These are phyloP conservation scores for Passer domesticus DNA, from an alignment of 2,113 vertebrate species.

Conservation along the genomic window DNA sequence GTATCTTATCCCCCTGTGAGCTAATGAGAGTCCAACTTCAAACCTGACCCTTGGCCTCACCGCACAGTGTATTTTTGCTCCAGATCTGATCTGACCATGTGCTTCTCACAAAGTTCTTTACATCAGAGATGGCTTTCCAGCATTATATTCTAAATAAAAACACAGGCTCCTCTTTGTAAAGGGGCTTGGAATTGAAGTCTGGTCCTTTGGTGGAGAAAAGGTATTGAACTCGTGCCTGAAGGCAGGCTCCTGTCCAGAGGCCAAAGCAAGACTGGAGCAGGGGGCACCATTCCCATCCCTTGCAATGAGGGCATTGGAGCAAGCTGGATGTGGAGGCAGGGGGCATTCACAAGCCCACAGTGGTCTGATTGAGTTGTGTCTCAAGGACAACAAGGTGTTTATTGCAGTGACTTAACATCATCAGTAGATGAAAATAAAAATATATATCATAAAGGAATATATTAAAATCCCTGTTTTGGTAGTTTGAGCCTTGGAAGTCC, in stretches of 20 bases:
- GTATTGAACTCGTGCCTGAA: background rate
- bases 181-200: background rate
- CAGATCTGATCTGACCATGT: background rate
- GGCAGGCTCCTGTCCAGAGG: background rate
- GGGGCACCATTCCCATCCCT: accelerated
- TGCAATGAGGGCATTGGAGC: background rate
- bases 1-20: background rate
- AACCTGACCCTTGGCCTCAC: background rate
- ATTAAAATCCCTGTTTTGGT: background rate
- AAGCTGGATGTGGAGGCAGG: background rate
- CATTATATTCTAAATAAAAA: background rate
- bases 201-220: background rate
- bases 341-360: accelerated
- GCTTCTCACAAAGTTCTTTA: background rate
- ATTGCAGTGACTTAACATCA: background rate
- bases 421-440: background rate
- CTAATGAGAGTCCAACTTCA: background rate
- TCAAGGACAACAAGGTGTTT: background rate
- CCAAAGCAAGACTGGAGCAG: background rate
- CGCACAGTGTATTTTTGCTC: background rate
- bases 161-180: background rate
- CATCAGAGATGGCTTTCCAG: background rate
- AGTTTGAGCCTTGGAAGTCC: background rate
- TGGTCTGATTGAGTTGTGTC: background rate
- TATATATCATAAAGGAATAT: background rate